Conservation (phyloP, 2,113 vertebrate genomes). For the Chionodraco myersi region DNA sequence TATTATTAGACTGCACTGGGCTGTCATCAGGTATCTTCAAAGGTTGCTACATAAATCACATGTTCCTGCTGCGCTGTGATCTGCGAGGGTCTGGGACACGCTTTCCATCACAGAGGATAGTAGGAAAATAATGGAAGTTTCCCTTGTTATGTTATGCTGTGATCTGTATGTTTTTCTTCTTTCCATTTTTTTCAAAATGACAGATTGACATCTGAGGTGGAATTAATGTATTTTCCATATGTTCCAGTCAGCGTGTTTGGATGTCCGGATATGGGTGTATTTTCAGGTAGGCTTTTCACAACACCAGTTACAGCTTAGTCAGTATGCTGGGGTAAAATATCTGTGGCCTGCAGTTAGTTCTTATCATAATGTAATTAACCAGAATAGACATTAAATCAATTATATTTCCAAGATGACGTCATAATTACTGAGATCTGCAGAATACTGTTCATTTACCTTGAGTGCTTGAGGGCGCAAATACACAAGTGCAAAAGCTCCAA, state of each 20-base stretch:
- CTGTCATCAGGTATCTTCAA: conserved; percentile 76
- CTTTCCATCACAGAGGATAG: conserved; percentile 43
- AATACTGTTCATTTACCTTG: not conserved
- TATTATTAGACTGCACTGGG: conserved; percentile 74
- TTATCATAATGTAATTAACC: not conserved
- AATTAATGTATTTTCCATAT: conserved; percentile 49
- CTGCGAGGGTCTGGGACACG: conserved; percentile 26
- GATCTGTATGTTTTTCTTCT: conserved; percentile 31
- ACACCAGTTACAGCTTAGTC: not conserved
- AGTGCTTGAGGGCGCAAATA: too few species aligned
- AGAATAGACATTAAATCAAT: not conserved
- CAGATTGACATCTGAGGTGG: conserved; percentile 41
- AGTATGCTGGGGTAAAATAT: not conserved
- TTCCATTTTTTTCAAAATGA: conserved; percentile 32
- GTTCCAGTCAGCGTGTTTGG: conserved; percentile 33
- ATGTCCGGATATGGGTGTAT: conserved; percentile 40
- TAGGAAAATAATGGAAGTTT: conserved; percentile 69
- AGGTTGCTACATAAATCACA: conserved; percentile 58
- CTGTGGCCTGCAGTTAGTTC: not conserved
- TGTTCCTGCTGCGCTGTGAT: conserved; percentile 31
- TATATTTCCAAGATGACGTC: not conserved
- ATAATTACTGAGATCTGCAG: not conserved
- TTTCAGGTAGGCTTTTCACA: conserved; percentile 20
- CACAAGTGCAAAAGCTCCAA: too few species aligned
- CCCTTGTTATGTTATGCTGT: conserved; percentile 43